Evolutionary conservation across 1,140 invertebrate species (phyloP).

Genomic region (Scylla paramamosain): DNA sequence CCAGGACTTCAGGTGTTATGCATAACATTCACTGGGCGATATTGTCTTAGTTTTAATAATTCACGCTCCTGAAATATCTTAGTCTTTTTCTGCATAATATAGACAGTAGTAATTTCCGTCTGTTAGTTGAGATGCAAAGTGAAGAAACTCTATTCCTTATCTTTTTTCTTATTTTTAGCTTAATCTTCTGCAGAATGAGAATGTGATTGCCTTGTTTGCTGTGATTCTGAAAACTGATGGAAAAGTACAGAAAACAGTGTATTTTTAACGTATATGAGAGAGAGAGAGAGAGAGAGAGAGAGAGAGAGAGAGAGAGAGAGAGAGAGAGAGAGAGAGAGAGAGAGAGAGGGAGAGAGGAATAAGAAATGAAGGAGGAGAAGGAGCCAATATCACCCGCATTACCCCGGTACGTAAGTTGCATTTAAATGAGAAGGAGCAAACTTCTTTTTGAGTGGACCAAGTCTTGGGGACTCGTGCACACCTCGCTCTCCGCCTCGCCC

Average conservation of each 20-base stretch:
- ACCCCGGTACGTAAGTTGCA: constrained; percentile 7
- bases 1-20: no score
- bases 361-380: constrained; percentile 28
- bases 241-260: not conserved
- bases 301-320: not conserved
- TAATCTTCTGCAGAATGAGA: no score
- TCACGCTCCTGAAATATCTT: no score
- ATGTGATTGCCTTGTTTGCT: no score
- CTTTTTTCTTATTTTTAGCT: no score
- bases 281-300: not conserved
- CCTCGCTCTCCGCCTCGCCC: not conserved
- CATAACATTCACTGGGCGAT: no score
- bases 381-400: constrained; percentile 45
- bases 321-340: not conserved
- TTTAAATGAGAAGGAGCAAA: constrained; percentile 53
- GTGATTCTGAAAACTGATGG: no score
- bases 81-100: no score
- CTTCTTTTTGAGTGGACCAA: not conserved
- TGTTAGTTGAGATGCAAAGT: no score
- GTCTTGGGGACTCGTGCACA: not conserved
- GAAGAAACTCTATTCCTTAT: no score
- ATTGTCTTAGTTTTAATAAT: no score
- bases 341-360: not conserved
- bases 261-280: not conserved
- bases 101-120: no score